phyloP scores from a whole-genome alignment of 2,113 vertebrate genomes.

The Catharus bicknelli region DNA sequence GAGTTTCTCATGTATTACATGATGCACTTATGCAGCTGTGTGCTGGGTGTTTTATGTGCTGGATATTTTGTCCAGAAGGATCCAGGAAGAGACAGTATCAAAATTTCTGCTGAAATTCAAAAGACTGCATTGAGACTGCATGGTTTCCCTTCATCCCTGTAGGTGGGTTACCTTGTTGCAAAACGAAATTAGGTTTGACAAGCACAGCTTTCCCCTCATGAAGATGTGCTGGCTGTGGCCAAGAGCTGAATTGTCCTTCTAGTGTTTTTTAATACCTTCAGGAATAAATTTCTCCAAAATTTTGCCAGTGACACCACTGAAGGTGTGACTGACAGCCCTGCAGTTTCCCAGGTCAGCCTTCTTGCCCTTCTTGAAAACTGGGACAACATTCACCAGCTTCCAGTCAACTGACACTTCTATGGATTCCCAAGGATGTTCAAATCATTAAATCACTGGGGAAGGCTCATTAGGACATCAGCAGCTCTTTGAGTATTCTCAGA shows the following conservation, averaged over 20 bases:
- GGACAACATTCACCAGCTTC: not conserved
- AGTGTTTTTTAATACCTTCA: not conserved
- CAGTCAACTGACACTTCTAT: not conserved
- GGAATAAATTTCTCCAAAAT: not conserved
- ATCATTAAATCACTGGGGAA: not conserved
- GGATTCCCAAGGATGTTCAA: not conserved
- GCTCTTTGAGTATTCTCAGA: not conserved
- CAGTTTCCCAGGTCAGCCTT: not conserved
- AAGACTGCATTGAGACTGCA: too few relatives aligned
- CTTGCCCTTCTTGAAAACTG: not conserved
- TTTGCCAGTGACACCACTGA: not conserved
- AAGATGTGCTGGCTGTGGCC: fast-evolving
- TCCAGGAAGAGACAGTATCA: not conserved
- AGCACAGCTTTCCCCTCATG: not conserved
- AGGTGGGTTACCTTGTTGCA: fast-evolving
- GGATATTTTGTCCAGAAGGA: not conserved
- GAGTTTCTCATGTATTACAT: not conserved
- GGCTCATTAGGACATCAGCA: not conserved
- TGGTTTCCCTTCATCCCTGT: not conserved
- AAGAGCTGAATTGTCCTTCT: not conserved
- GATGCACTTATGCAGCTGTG: not conserved
- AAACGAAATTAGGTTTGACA: not conserved
- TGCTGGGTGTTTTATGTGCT: too few relatives aligned
- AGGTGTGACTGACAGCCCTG: not conserved
- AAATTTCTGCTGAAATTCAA: not conserved